Percentiles rank a stretch among this genome's conserved stretches.
phyloP scores from a whole-genome alignment of 1,140 invertebrate species.

The Octopus bimaculoides region DNA sequence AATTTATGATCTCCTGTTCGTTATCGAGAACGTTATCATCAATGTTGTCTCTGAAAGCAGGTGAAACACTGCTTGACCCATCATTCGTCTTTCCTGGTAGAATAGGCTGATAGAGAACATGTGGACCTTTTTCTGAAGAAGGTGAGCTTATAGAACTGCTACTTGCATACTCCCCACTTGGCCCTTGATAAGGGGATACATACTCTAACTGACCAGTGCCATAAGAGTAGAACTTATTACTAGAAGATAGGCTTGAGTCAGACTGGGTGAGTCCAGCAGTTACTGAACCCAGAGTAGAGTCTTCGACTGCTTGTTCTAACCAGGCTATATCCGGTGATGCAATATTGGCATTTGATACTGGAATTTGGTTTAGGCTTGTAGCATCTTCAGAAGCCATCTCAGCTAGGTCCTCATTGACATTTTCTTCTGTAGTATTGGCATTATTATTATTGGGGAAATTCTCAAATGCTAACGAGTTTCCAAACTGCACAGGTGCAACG shows the following conservation, averaged over 20 bases:
- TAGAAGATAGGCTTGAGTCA: constrained; percentile 3
- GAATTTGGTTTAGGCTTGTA: neutral
- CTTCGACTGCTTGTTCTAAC: constrained; percentile 7
- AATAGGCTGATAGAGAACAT: neutral
- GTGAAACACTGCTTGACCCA: too few relatives aligned
- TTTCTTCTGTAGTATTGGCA: neutral
- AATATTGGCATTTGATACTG: too few relatives aligned
- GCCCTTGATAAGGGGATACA: neutral
- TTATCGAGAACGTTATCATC: too few relatives aligned
- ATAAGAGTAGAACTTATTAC: constrained; percentile 1
- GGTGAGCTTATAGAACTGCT: constrained; percentile 1
- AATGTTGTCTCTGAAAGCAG: too few relatives aligned
- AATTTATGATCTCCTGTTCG: too few relatives aligned
- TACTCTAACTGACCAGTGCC: constrained; percentile 3
- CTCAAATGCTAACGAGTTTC: constrained; percentile 1
- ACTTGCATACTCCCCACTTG: neutral
- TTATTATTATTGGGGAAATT: constrained; percentile 11
- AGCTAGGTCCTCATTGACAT: neutral
- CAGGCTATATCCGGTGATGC: neutral
- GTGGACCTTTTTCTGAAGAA: neutral
- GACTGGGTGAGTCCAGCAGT: constrained; percentile 10
- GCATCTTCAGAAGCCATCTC: neutral
- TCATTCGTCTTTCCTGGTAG: too few relatives aligned
- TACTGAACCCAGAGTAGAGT: neutral
- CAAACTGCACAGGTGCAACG: neutral